Percentiles rank a stretch among this genome's conserved stretches.
Evolutionary conservation across 2,888 invertebrate genomes (phyloP).

Genomic region (Caenorhabditis sp.): DNA sequence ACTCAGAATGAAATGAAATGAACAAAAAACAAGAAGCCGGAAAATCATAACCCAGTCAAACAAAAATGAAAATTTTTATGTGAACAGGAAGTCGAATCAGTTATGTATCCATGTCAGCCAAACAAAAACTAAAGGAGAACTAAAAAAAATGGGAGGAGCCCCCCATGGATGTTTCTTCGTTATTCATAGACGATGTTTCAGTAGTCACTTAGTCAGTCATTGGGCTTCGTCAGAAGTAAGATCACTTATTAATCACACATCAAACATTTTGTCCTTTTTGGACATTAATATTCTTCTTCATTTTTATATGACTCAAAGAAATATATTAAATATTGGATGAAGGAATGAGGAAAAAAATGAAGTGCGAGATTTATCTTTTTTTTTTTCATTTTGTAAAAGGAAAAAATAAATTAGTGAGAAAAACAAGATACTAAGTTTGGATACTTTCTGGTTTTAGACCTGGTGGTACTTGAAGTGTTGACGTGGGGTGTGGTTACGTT

Average conservation of each 20-base stretch:
- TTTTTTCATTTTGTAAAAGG: background rate
- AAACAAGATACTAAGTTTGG: background rate
- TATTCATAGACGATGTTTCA: background rate
- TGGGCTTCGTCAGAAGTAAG: background rate
- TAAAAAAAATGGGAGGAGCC: background rate
- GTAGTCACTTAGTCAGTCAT: background rate
- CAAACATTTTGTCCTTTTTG: background rate
- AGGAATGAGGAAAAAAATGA: no score
- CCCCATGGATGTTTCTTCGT: background rate
- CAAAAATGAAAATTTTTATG: background rate
- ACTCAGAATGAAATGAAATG: no score
- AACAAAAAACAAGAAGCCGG: no score
- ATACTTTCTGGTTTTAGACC: background rate
- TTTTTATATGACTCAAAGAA: background rate
- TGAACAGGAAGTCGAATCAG: background rate
- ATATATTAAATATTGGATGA: background rate
- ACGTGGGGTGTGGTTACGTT: no score
- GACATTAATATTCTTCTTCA: background rate
- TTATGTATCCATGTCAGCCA: no score
- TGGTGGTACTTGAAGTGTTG: no score
- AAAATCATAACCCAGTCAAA: no score
- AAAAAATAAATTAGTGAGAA: background rate
- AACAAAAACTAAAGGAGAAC: no score
- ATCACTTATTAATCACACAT: slow-evolving; percentile 1
- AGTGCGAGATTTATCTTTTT: no score